phyloP scores from a whole-genome alignment of 2,797 vertebrate species.

The Ctenopoma multispine region DNA sequence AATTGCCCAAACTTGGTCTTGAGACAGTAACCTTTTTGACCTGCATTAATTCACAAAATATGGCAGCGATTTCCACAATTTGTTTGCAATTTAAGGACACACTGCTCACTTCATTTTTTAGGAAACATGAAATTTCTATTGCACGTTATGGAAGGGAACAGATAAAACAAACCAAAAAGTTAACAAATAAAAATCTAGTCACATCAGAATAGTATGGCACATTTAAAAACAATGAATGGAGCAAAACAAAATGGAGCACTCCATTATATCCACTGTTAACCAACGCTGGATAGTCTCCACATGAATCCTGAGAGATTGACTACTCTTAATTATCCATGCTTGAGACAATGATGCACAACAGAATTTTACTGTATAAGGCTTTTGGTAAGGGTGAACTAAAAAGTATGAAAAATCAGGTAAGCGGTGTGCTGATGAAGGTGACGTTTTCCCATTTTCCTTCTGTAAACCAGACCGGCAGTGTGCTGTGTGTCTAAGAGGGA shows the following conservation, averaged over 20 bases:
- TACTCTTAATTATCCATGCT: constrained; percentile 39
- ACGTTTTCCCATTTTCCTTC: constrained; percentile 55
- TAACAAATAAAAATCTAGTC: constrained; percentile 35
- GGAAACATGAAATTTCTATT: constrained; percentile 35
- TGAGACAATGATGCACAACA: constrained; percentile 39
- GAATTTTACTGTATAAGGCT: constrained; percentile 21
- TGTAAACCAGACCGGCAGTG: constrained; percentile 51
- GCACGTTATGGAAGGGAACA: constrained; percentile 47
- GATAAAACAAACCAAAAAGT: constrained; percentile 55
- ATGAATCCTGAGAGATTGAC: background rate
- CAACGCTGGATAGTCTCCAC: constrained; percentile 29
- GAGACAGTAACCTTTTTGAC: constrained; percentile 74
- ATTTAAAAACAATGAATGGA: constrained; percentile 35
- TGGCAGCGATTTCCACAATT: constrained; percentile 45
- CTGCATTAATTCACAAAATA: constrained; percentile 71
- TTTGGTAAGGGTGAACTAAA: constrained; percentile 26
- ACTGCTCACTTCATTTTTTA: constrained; percentile 40
- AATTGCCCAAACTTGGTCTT: constrained; percentile 77
- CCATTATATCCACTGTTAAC: constrained; percentile 18
- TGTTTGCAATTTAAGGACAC: constrained; percentile 60
- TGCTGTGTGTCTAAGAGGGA: constrained; percentile 71
- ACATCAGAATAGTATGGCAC: constrained; percentile 17
- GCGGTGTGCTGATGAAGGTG: constrained; percentile 60
- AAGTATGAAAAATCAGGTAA: constrained; percentile 58
- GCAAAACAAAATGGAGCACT: constrained; percentile 7